Evolutionary conservation across 2,888 invertebrate species (phyloP), one percentile per base, ranked within the genome.

Genomic region (Biston stratarius): DNA sequence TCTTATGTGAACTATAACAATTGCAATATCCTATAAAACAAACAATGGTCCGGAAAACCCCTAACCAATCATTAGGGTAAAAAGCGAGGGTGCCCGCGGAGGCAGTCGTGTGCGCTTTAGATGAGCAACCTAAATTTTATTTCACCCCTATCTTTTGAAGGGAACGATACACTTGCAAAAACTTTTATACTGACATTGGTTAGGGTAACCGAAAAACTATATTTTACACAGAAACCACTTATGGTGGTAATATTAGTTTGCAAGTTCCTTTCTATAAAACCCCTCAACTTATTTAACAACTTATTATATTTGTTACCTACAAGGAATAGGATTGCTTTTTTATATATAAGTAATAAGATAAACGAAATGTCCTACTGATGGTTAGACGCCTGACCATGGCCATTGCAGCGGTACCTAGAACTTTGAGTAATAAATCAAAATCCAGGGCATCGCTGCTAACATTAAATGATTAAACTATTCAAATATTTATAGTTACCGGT

Each of bases 21-120:
- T 72, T 72, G 70, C 70, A 72, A 72, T 79, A 79, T 80, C 79
- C 75, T 82, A 77, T 77, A 83, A 85, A 86, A 81, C 83, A 88
- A 88, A 88, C 86, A 88, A 88, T 85, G 85, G 85, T 79, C 83
- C 78, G 82, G 83, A 79, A 83, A 82, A 83, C 88, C 87, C 84
- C 81, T 79, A 73, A 83, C 82, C 84, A 83, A 86, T 86, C 80
- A 84, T 88, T 88, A 87, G 84, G 84, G 84, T 81, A 81, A 85
- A 88, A 88, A 86, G 85, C 78, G 73, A 80, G 83, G 86, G 82
- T 77, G 71, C 75, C 74, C 74, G 67, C 68, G 58, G 52, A 52
- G 71, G 67, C 73, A 70, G 76, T 77, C 77, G 81, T 77, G 82
- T 78, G 73, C 75, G 77, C 78, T 80, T 78, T 77, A 85, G 86